Conservation (phyloP, 2,888 invertebrate species). For the Polia nebulosa region DNA sequence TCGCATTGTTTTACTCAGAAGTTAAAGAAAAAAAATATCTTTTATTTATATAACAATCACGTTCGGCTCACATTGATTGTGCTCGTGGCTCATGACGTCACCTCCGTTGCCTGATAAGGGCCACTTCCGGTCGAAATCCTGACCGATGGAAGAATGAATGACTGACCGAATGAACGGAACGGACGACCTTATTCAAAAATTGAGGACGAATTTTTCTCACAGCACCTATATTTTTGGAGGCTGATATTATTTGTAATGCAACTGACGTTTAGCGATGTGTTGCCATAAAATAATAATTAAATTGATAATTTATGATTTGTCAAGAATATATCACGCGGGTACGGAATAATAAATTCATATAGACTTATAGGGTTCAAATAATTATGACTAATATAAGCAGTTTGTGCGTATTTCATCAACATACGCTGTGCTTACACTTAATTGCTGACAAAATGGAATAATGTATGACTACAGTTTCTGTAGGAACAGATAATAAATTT, state of each 20-base stretch:
- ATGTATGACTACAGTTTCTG: conserved; percentile 15
- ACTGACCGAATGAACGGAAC: conserved; percentile 73
- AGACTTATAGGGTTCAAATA: conserved; percentile 62
- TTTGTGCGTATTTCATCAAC: conserved; percentile 39
- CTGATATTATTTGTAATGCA: conserved; percentile 52
- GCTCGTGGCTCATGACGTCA: conserved; percentile 82
- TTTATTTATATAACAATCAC: conserved; percentile 89
- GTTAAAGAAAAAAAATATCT: conserved; percentile 73
- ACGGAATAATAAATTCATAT: conserved; percentile 56
- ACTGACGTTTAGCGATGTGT: conserved; percentile 39
- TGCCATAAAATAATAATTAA: conserved; percentile 65
- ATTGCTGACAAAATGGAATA: conserved; percentile 58
- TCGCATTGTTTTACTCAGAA: conserved; percentile 84
- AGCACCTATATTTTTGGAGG: conserved; percentile 45
- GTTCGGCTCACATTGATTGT: conserved; percentile 85
- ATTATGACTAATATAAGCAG: conserved; percentile 54
- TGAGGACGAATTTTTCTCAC: conserved; percentile 66
- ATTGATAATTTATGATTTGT: conserved; percentile 66
- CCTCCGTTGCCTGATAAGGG: conserved; percentile 88
- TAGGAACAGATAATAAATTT: background rate
- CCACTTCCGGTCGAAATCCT: conserved; percentile 88
- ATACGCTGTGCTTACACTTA: conserved; percentile 18
- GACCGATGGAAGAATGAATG: conserved; percentile 73
- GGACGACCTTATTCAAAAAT: conserved; percentile 73
- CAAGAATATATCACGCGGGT: conserved; percentile 50